Base-by-base conservation (phyloP, 2,113 vertebrate genomes). In the Rhagologus leucostigma region DNA sequence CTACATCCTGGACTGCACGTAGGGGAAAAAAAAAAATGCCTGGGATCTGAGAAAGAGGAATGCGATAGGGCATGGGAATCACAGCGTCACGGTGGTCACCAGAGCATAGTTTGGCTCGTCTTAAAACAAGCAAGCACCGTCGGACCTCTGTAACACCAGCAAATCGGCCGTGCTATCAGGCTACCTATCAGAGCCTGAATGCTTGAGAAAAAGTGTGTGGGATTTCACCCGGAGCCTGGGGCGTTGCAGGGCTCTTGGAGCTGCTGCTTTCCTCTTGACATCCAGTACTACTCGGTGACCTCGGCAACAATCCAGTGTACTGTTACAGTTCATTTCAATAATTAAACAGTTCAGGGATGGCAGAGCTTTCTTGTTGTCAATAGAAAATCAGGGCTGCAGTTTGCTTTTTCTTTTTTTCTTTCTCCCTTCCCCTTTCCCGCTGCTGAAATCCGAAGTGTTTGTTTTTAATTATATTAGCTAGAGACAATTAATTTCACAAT, bases 61-160 rank as follows among this genome's bases (percentile, higher is more conserved):
- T 99, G 98, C 90, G 91, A 97, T 95, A 98, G 99, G 99, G 99
- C 99, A 99, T 99, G 99, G 99, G 99, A 99, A 99, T 98, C 98
- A 92, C 96, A 97, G 97, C 98, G 98, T 99, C 98, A 98, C 97
- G 97, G 98, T 98, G 98, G 98, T 98, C 98, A 98, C 98, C 98
- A 98, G 98, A 99, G 98, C 98, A 98, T 98, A 98, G 98, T 98
- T 98, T 98, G 98, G 98, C 98, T 98, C 87, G 63, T 97, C 98
- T 98, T 99, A 98, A 99, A 99, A 98, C 98, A 98, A 98, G 98
- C 97, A 96, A 98, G 98, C 96, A 97, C 97, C 96, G 90, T 97
- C 64, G 94, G 98, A 95, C 97, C 95, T 98, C 97, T 89, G 92
- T 32, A 96, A 95, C 46, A 95, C 75, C 90, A 98, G 98, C 97